Evolutionary conservation across 2,113 vertebrate species (phyloP).

Genomic region (Taurulus bubalis): DNA sequence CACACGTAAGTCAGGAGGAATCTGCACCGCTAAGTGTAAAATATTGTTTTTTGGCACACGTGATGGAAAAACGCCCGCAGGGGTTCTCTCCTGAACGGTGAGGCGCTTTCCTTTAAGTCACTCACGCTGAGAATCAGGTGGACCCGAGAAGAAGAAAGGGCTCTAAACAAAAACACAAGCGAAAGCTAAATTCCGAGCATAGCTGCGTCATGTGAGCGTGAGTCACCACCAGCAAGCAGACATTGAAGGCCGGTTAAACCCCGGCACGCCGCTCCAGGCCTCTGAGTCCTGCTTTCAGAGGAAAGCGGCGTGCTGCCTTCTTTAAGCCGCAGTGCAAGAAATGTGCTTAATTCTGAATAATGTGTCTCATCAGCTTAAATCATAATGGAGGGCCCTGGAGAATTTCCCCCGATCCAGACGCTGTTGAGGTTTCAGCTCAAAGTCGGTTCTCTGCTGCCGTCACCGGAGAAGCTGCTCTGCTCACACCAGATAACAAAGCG

Average conservation of each 20-base stretch:
- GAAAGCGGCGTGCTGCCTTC: constrained; percentile 9
- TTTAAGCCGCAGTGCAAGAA: constrained; percentile 9
- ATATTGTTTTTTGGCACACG: constrained; percentile 36
- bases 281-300: constrained; percentile 35
- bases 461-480: background rate
- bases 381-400: background rate
- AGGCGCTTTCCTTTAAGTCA: constrained; percentile 27
- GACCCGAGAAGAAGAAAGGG: constrained; percentile 19
- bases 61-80: constrained; percentile 27
- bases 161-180: constrained; percentile 59
- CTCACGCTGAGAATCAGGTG: constrained; percentile 56
- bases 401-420: background rate
- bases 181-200: constrained; percentile 64
- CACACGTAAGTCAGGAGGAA: background rate
- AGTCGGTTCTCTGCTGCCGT: background rate
- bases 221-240: constrained; percentile 56
- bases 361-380: constrained; percentile 1
- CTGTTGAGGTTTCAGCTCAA: background rate
- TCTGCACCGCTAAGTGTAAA: background rate
- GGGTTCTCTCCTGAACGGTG: constrained; percentile 7
- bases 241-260: constrained; percentile 58
- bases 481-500: background rate
- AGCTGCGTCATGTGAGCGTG: constrained; percentile 54
- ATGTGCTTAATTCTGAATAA: constrained; percentile 18
- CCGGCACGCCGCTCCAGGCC: constrained; percentile 26